These are phyloP conservation scores for Bufo bufo DNA, from an alignment of 2,113 vertebrate genomes.

Conservation along the genomic window DNA sequence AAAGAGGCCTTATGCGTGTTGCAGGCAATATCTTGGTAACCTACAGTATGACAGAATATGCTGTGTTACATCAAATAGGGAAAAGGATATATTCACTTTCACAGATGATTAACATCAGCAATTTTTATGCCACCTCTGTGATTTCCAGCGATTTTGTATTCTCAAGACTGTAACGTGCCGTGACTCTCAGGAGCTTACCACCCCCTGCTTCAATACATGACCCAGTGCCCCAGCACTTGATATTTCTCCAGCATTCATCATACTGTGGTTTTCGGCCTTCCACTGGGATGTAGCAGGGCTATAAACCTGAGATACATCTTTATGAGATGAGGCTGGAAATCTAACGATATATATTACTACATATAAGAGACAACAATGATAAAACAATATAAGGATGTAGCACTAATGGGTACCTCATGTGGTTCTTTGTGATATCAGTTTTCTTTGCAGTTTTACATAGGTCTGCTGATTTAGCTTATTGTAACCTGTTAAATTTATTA, in stretches of 20 bases:
- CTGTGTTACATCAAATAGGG: background rate
- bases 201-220: constrained; percentile 20
- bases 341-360: background rate
- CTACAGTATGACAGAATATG: background rate
- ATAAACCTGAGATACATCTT: background rate
- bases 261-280: constrained; percentile 4
- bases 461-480: background rate
- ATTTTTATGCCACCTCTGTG: constrained; percentile 1
- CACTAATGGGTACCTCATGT: background rate
- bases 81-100: background rate
- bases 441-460: background rate
- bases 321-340: background rate
- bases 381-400: background rate
- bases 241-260: constrained; percentile 23
- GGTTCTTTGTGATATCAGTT: background rate
- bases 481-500: background rate
- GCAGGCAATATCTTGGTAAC: background rate
- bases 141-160: background rate
- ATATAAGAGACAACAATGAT: background rate
- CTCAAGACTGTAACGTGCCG: background rate
- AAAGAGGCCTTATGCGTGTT: background rate
- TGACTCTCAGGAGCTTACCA: constrained; percentile 25
- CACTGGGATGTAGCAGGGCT: background rate
- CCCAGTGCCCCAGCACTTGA: constrained; percentile 1
- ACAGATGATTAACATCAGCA: constrained; percentile 14